Evolutionary conservation across 2,797 vertebrate species (phyloP), one percentile per base, ranked within the genome.

Genomic region (Danio choprae): DNA sequence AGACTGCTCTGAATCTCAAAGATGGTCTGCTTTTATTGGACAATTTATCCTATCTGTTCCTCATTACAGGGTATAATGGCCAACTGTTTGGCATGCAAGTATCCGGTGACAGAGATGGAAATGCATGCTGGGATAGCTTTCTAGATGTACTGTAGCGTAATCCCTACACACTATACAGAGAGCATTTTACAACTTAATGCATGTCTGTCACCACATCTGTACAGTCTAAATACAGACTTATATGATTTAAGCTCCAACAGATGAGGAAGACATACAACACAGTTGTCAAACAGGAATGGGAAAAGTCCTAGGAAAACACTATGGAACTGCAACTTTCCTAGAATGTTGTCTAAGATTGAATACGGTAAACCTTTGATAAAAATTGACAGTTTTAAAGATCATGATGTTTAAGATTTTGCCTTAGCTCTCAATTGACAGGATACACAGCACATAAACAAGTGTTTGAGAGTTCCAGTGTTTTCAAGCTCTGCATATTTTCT

Each of bases 21-120:
- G 77, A 84, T 60, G 16, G 50, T 44, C 29, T 48, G 55, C 36
- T 67, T 74, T 77, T 83, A 78, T 84, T 65, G 74, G 41, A 72
- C 71, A 59, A 29, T 74, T 62, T 60, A 69, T 78, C 56, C 29
- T 89, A 86, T 88, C 83, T 81, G 84, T 83, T 86, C 84, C 48
- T 78, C 81, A 84, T 89, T 88, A 85, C 69, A 72, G 22, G 20
- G 51, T 69, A 74, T 76, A 58, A 80, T 40, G 41, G 50, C 41
- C 50, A 40, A 73, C 43, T 63, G 56, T 55, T 59, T 74, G 59
- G 10, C 51, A 29, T 79, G 7, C 36, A 48, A 58, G 56, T 46
- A 68, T 74, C 63, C 12, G 56, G 71, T 20, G 67, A 75, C 46
- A 53, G 7, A 7, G 64, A 79, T 5, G 38, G 29, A 59, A 29